Conservation (phyloP, 2,797 vertebrate species). For the Pseudocheirus occidentalis region DNA sequence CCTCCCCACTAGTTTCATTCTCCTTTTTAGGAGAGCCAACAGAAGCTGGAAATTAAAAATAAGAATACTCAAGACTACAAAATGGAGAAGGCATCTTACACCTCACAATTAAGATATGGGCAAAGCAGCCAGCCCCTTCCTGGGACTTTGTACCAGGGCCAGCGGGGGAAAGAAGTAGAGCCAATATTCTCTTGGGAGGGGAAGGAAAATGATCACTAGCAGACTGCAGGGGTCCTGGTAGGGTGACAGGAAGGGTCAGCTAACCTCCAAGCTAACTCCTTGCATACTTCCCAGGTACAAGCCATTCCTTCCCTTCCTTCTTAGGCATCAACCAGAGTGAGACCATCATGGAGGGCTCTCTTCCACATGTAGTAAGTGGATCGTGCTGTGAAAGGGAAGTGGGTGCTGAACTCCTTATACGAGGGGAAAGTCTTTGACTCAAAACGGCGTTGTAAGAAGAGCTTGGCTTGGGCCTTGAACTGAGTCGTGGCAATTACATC, state of each 20-base stretch:
- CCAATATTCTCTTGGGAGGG: background rate
- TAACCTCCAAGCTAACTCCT: conserved; percentile 5
- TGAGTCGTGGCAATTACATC: conserved; percentile 93
- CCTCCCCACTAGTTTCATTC: background rate
- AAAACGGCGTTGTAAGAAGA: conserved; percentile 95
- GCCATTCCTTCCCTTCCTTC: rapidly evolving
- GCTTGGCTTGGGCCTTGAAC: conserved; percentile 97
- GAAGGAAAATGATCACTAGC: background rate
- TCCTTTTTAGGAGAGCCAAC: background rate
- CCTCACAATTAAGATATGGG: background rate
- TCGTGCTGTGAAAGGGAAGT: conserved; percentile 94
- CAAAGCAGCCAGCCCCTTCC: background rate
- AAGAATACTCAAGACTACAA: conserved; percentile 54
- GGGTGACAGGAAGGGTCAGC: background rate
- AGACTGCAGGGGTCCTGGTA: conserved; percentile 30
- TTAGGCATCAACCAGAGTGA: conserved; percentile 92
- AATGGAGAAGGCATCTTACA: conserved; percentile 22
- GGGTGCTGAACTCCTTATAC: conserved; percentile 95
- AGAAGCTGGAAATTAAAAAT: conserved; percentile 56
- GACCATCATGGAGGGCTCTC: conserved; percentile 93
- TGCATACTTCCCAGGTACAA: background rate
- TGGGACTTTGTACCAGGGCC: conserved; percentile 9
- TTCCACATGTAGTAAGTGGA: conserved; percentile 99
- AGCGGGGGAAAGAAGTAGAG: background rate
- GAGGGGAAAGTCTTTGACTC: conserved; percentile 96